Evolutionary conservation across 2,888 invertebrate species (phyloP).

Genomic region (Aphidius colemani): DNA sequence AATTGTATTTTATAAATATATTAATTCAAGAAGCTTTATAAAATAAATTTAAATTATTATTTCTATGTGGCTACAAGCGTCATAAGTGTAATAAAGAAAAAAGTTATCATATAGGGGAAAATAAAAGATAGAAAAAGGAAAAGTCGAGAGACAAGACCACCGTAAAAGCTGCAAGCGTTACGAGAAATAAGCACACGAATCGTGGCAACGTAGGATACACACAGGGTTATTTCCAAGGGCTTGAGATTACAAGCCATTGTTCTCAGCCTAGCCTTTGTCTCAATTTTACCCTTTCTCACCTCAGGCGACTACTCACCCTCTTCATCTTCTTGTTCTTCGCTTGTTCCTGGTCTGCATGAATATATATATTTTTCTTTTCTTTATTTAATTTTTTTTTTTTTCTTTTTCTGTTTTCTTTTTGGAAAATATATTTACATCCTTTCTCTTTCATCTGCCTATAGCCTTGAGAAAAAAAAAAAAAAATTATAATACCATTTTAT

Average conservation of each 20-base stretch:
- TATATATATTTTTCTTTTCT: constrained; percentile 17
- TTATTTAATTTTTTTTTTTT: constrained; percentile 18
- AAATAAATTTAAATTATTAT: no score
- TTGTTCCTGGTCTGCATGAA: constrained; percentile 13
- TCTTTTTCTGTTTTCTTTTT: constrained; percentile 2
- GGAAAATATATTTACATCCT: constrained; percentile 1
- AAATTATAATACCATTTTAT: not conserved
- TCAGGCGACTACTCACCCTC: constrained; percentile 26
- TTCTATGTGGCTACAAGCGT: no score
- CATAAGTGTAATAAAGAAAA: not conserved
- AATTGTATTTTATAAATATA: not conserved
- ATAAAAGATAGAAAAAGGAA: not conserved
- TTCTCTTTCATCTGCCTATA: constrained; percentile 6
- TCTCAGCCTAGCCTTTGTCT: constrained; percentile 56
- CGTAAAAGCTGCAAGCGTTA: not conserved
- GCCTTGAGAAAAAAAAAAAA: not conserved
- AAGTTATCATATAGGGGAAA: not conserved
- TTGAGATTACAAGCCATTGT: constrained; percentile 60
- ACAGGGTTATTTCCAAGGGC: constrained; percentile 49
- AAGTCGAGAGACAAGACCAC: no score
- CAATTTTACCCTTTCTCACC: constrained; percentile 47
- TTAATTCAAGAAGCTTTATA: no score
- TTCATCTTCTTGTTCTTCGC: constrained; percentile 16
- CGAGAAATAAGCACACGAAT: constrained; percentile 14
- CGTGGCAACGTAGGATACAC: constrained; percentile 21